These are phyloP conservation scores for Automeris io DNA, from an alignment of 2,888 invertebrate species.

Conservation along the genomic window DNA sequence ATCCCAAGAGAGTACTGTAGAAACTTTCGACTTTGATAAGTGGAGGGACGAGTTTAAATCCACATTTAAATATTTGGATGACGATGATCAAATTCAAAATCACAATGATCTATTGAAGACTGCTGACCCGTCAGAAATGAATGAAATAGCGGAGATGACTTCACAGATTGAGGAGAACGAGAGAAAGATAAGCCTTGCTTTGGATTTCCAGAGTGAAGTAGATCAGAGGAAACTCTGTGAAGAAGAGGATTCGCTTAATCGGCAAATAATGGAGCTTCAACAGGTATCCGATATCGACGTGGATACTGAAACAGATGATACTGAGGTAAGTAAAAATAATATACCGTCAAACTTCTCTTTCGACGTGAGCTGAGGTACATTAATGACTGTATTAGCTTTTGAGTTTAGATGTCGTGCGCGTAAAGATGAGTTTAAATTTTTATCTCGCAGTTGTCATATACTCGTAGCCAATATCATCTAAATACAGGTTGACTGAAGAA, in stretches of 20 bases:
- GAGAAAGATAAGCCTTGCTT: conserved; percentile 76
- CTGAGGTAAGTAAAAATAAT: conserved; percentile 77
- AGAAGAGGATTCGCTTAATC: conserved; percentile 85
- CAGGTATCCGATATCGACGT: conserved; percentile 84
- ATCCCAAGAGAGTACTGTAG: conserved; percentile 62
- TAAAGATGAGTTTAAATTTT: too few species aligned
- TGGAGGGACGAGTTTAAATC: conserved; percentile 64
- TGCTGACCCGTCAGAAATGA: conserved; percentile 68
- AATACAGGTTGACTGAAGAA: too few species aligned
- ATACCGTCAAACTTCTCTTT: too few species aligned
- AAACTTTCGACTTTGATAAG: conserved; percentile 63
- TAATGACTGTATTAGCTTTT: too few species aligned
- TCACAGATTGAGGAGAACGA: conserved; percentile 74
- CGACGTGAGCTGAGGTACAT: too few species aligned
- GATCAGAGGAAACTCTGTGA: conserved; percentile 85
- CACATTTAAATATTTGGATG: conserved; percentile 60
- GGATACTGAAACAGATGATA: conserved; percentile 89
- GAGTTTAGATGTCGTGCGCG: too few species aligned
- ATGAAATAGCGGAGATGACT: conserved; percentile 71
- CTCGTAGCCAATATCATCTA: too few species aligned
- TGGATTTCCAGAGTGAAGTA: conserved; percentile 82
- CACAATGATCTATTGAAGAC: conserved; percentile 59
- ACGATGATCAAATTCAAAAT: conserved; percentile 58
- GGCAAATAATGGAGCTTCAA: conserved; percentile 85
- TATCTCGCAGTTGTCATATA: too few species aligned